A percentile compares a stretch with the other conserved stretches of the same genome.
These are phyloP conservation scores for Steinernema hermaphroditum DNA, from an alignment of 2,888 invertebrate genomes.

Conservation along the genomic window DNA sequence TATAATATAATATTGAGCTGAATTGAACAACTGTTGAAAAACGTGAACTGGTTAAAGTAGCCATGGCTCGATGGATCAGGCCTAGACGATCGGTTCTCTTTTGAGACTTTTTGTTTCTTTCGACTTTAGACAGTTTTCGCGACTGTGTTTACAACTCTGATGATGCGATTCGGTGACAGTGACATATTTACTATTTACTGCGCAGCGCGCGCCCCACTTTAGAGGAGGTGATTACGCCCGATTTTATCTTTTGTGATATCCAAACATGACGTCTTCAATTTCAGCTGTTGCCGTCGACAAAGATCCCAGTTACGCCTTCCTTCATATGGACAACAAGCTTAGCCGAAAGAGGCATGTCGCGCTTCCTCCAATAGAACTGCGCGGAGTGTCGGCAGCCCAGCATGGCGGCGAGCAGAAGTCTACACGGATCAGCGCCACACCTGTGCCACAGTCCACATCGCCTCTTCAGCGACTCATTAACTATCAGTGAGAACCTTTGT, in stretches of 20 bases:
- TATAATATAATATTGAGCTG: background rate
- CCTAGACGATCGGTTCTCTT: too few relatives aligned
- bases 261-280: slow-evolving; percentile 1
- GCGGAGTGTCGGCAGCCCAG: too few relatives aligned
- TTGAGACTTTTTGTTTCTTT: too few relatives aligned
- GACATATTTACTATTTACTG: slow-evolving; percentile 1
- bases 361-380: background rate
- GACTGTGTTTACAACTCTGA: background rate
- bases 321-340: background rate
- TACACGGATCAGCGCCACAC: background rate
- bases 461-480: background rate
- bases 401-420: background rate
- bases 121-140: background rate
- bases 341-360: background rate
- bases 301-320: too few relatives aligned
- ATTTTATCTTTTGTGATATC: background rate
- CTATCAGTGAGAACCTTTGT: background rate
- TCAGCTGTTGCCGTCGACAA: background rate
- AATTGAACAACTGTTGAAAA: background rate
- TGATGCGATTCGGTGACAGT: background rate
- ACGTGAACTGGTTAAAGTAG: too few relatives aligned
- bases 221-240: slow-evolving; percentile 1
- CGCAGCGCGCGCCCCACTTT: slow-evolving; percentile 6
- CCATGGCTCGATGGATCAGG: too few relatives aligned
- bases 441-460: background rate